Evolutionary conservation across 2,797 vertebrate species (phyloP).

Genomic region (Fundulus diaphanus): DNA sequence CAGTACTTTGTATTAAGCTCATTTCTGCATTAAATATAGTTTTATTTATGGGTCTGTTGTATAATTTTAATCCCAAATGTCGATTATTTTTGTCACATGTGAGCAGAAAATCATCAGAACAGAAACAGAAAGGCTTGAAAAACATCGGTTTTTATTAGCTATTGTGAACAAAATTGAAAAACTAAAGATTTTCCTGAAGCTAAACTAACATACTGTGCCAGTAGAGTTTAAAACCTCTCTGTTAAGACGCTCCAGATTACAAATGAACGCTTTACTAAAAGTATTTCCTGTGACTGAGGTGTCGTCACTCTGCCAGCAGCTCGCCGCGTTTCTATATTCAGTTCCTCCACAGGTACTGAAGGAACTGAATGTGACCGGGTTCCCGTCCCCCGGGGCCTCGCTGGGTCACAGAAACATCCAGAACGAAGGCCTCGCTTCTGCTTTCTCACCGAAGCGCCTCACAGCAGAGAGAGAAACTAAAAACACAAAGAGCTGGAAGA

Average conservation of each 20-base stretch:
- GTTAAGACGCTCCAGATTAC: neutral
- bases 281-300: neutral
- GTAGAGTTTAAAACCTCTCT: neutral
- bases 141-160: too few relatives aligned
- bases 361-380: constrained; percentile 52
- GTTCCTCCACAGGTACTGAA: constrained; percentile 51
- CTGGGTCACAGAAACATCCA: constrained; percentile 2
- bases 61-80: neutral
- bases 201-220: neutral
- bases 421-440: constrained; percentile 12
- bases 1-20: neutral
- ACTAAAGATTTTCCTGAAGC: neutral
- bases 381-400: constrained; percentile 41
- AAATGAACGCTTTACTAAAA: neutral
- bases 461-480: too few relatives aligned
- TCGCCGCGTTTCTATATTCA: constrained; percentile 41
- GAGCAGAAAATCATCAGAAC: too few relatives aligned
- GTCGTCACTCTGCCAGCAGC: neutral
- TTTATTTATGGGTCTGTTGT: neutral
- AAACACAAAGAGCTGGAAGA: neutral
- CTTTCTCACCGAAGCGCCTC: neutral
- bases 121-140: too few relatives aligned
- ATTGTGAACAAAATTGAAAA: neutral
- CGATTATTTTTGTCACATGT: too few relatives aligned
- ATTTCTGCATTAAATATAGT: neutral